Percentiles rank a stretch among this genome's conserved stretches.
Conservation (phyloP, 2,888 invertebrate genomes). For the Steinernema carpocapsae region DNA sequence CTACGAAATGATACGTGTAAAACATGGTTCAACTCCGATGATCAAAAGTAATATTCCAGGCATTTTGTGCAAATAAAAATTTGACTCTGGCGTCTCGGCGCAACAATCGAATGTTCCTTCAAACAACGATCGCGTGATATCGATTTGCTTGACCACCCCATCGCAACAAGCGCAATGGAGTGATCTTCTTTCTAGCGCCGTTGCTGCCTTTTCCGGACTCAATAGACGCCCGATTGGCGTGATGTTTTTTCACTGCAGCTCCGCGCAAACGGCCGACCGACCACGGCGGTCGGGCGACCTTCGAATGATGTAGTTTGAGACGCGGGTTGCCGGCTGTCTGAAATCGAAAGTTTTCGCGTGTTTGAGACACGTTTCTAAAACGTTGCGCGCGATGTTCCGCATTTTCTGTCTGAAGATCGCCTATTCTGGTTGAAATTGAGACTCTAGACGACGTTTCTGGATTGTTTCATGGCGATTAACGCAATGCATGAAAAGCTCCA, state of each 20-base stretch:
- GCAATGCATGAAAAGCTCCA: no score
- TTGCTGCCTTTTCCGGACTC: background rate
- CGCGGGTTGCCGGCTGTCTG: background rate
- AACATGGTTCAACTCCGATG: background rate
- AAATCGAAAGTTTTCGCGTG: no score
- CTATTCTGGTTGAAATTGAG: no score
- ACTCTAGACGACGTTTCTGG: no score
- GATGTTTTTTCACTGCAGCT: no score
- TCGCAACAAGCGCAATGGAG: slow-evolving; percentile 6
- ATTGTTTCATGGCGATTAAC: no score
- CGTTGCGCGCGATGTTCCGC: no score
- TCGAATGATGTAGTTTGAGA: slow-evolving; percentile 10
- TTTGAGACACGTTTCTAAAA: no score
- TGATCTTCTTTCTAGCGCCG: background rate
- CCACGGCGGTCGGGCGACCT: background rate
- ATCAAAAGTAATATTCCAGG: background rate
- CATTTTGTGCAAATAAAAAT: slow-evolving; percentile 22
- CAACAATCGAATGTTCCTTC: slow-evolving; percentile 1
- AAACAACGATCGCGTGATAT: slow-evolving; percentile 20
- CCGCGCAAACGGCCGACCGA: no score
- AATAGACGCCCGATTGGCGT: background rate
- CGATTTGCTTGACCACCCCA: slow-evolving; percentile 32
- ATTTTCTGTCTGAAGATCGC: no score
- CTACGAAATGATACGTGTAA: slow-evolving; percentile 18
- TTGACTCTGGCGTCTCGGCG: background rate